Evolutionary conservation across 2,797 vertebrate genomes (phyloP), one percentile per base, ranked within the genome.

Genomic region (Falco naumanni): DNA sequence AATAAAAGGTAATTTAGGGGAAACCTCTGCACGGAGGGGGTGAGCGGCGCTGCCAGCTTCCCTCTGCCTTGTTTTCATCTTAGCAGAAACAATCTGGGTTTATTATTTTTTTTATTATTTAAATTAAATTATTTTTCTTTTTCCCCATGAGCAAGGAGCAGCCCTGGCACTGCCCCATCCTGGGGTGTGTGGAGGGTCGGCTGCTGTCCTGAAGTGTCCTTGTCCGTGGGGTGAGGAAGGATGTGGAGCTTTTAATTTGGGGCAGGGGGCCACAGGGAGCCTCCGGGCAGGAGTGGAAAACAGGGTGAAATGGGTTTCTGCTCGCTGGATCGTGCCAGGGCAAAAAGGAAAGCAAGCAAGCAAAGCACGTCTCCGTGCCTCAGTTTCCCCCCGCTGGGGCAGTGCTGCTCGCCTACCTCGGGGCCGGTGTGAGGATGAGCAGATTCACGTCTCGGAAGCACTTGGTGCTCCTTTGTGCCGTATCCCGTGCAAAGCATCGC

Each of bases 371-470:
- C 26, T 15, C 34, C 1, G n/a, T 78, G 83, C 80, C 80, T 94
- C 80, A 41, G 93, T 79, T 31, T 59, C 91, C 92, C 80, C 75
- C 37, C 9, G 11, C 4, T 1, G n/a, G 90, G 77, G 79, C 39
- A n/a, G 86, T 85, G 87, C 93, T 59, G 28, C 33, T 56, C 65
- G 95, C 94, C 96, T 89, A 66, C 97, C 93, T 96, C 96, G 43
- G 94, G 89, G 86, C 84, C 64, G 69, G 29, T 2, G n/a, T 5
- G 63, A 37, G 72, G 76, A 61, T 5, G 57, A 34, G 68, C 10
- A 3, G 26, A 16, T 26, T 34, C 15, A 2, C 5, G 3, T 5
- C 74, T 59, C 1, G 6, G 59, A 33, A 79, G 76, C 70, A 6
- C 76, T 34, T 5, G 37, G 41, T 10, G 43, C 43, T 63, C 45